phyloP scores from a whole-genome alignment of 2,113 vertebrate species.

The Holacanthus passer region DNA sequence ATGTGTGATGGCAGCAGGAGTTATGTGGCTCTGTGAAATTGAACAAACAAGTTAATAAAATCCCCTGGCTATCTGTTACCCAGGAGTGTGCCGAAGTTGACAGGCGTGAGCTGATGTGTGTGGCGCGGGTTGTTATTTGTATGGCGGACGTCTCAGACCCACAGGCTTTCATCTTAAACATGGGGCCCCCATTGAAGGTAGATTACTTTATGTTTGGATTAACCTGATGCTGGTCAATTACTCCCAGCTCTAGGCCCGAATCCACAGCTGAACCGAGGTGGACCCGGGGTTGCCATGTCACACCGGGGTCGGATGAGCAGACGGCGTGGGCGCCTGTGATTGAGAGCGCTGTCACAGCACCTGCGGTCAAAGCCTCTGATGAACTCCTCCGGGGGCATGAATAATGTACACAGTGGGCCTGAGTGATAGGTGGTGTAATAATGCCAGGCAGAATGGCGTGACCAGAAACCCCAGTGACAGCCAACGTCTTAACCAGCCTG shows the following conservation, averaged over 20 bases:
- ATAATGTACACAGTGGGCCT: constrained; percentile 73
- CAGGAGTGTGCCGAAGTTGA: constrained; percentile 62
- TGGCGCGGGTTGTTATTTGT: constrained; percentile 64
- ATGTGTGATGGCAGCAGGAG: constrained; percentile 56
- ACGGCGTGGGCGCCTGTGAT: constrained; percentile 65
- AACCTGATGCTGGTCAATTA: constrained; percentile 26
- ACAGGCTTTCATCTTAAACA: constrained; percentile 52
- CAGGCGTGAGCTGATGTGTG: constrained; percentile 70
- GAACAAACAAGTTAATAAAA: constrained; percentile 81
- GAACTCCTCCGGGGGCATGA: constrained; percentile 72
- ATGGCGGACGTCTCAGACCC: constrained; percentile 31
- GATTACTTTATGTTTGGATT: constrained; percentile 42
- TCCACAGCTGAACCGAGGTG: constrained; percentile 36
- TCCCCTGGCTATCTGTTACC: constrained; percentile 67
- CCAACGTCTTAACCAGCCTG: constrained; percentile 57
- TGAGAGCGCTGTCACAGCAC: constrained; percentile 78
- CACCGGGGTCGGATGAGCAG: constrained; percentile 54
- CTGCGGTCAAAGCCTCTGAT: constrained; percentile 72
- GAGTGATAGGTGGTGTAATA: constrained; percentile 80
- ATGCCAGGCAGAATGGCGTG: constrained; percentile 77
- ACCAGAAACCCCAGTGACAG: constrained; percentile 69
- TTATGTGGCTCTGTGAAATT: constrained; percentile 78
- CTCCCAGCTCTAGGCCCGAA: constrained; percentile 3
- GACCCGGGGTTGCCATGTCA: constrained; percentile 36
- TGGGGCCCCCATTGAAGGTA: constrained; percentile 24